Conservation (phyloP, 2,888 invertebrate genomes). For the Yponomeuta malinellus region DNA sequence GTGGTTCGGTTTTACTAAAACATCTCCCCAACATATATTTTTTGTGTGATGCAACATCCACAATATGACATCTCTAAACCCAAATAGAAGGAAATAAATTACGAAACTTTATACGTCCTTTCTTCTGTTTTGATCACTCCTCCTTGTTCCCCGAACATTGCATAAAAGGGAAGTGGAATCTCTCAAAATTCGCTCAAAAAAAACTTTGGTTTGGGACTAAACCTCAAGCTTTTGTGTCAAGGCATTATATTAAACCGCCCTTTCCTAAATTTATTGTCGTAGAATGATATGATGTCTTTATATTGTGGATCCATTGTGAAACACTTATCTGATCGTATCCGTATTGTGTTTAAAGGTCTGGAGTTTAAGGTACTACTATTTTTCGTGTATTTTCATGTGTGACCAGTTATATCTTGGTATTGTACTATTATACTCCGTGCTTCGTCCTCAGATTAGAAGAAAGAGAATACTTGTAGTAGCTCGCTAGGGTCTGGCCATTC, state of each 20-base stretch:
- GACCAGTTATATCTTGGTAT: neutral
- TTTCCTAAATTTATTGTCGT: conserved; percentile 68
- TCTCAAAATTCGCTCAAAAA: conserved; percentile 41
- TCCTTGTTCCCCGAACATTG: conserved; percentile 57
- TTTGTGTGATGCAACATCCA: conserved; percentile 13
- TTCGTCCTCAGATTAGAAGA: too few species aligned
- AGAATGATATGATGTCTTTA: conserved; percentile 75
- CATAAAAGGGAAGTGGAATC: conserved; percentile 52
- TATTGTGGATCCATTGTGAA: conserved; percentile 59
- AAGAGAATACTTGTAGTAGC: too few species aligned
- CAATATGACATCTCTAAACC: conserved; percentile 3
- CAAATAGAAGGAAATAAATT: conserved; percentile 19
- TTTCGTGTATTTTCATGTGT: conserved; percentile 29
- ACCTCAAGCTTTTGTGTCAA: conserved; percentile 56
- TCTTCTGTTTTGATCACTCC: conserved; percentile 66
- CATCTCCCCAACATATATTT: neutral
- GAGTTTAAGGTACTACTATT: conserved; percentile 33
- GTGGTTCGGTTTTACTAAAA: too few species aligned
- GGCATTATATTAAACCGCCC: conserved; percentile 59
- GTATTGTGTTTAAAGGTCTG: conserved; percentile 58
- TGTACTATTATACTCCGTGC: neutral
- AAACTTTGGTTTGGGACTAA: conserved; percentile 47
- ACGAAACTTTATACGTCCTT: conserved; percentile 23
- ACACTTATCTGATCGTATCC: conserved; percentile 70
- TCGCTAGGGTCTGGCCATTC: too few species aligned